Conservation (phyloP, 2,888 invertebrate genomes). For the Nebria brevicollis region DNA sequence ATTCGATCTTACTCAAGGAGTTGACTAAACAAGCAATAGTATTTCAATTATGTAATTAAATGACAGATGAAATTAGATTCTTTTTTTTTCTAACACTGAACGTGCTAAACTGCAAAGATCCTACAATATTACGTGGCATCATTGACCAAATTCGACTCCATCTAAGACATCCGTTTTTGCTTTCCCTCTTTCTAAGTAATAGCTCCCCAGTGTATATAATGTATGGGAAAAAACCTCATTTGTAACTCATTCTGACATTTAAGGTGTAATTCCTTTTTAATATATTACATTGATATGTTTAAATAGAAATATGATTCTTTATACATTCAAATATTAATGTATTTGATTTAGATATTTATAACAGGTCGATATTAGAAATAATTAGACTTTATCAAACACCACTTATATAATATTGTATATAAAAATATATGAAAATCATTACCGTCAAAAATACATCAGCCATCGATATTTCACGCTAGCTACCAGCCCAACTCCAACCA, state of each 20-base stretch:
- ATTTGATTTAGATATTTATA: not conserved
- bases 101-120: not conserved
- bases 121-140: not conserved
- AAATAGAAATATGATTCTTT: not conserved
- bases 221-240: not conserved
- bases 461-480: slow-evolving; percentile 17
- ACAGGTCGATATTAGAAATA: not conserved
- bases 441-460: slow-evolving; percentile 36
- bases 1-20: not conserved
- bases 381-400: not conserved
- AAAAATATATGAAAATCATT: slow-evolving; percentile 23
- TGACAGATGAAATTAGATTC: not conserved
- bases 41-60: not conserved
- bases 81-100: not conserved
- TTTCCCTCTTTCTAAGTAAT: not conserved
- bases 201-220: not conserved
- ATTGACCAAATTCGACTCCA: not conserved
- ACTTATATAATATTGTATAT: slow-evolving; percentile 20
- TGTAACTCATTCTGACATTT: not conserved
- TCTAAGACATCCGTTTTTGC: not conserved
- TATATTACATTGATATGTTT: not conserved
- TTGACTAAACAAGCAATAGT: not conserved
- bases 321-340: not conserved
- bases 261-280: not conserved
- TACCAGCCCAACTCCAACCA: not conserved